phyloP scores from a whole-genome alignment of 2,113 vertebrate species.

The Cynopterus brachyotis region DNA sequence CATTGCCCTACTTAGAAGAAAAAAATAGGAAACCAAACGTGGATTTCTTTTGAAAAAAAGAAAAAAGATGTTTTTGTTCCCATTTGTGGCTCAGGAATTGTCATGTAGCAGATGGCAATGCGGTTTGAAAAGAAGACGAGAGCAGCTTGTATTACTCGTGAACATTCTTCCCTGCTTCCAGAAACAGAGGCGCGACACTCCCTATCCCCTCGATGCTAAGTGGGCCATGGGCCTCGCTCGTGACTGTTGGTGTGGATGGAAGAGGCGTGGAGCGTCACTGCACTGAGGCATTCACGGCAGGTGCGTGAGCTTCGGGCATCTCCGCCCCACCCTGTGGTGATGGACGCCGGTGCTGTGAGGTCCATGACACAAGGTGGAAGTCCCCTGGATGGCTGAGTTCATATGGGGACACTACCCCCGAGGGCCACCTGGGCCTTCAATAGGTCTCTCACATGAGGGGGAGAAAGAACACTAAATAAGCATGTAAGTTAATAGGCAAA shows the following conservation, averaged over 20 bases:
- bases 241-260: neutral
- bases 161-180: neutral
- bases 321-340: accelerated
- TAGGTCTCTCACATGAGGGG: neutral
- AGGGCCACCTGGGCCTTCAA: neutral
- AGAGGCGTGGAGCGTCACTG: accelerated
- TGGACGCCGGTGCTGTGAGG: accelerated
- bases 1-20: neutral
- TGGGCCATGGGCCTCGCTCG: accelerated
- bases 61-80: neutral
- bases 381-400: neutral
- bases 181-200: neutral
- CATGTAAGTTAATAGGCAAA: neutral
- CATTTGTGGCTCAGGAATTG: neutral
- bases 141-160: neutral
- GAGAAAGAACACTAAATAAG: neutral
- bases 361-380: accelerated
- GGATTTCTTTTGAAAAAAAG: neutral
- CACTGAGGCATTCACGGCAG: accelerated
- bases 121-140: neutral
- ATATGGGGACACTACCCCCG: accelerated
- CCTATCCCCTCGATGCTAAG: neutral
- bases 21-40: neutral
- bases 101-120: neutral
- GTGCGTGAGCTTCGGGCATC: accelerated